phyloP scores from a whole-genome alignment of 2,797 vertebrate genomes.

The Lepus townsendii region DNA sequence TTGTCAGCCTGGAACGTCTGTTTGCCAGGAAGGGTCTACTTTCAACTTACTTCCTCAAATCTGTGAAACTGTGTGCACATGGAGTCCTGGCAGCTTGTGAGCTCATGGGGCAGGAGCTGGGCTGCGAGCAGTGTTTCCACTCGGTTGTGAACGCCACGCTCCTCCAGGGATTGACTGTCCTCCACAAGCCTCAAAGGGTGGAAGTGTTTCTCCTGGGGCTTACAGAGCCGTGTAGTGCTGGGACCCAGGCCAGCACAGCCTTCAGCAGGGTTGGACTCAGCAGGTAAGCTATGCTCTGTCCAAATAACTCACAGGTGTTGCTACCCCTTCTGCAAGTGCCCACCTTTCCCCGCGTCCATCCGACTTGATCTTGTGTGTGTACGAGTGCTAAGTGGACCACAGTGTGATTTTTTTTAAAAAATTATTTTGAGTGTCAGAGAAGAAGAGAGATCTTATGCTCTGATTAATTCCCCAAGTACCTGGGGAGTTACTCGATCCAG shows the following conservation, averaged over 20 bases:
- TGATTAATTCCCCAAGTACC: no score
- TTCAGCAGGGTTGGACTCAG: background rate
- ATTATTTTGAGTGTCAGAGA: no score
- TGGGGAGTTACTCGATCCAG: no score
- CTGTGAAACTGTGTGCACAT: background rate
- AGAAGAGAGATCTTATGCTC: no score
- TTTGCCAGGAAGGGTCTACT: background rate
- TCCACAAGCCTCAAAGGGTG: background rate
- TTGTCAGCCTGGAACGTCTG: background rate
- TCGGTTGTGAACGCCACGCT: background rate
- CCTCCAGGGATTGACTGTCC: background rate
- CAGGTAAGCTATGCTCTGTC: background rate
- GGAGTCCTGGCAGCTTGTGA: no score
- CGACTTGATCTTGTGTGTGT: background rate
- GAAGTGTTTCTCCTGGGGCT: background rate
- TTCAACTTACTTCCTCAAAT: background rate
- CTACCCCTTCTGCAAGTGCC: background rate
- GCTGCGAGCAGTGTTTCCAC: background rate
- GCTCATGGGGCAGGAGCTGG: background rate
- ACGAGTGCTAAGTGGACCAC: background rate
- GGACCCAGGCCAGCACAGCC: background rate
- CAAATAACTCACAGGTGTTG: background rate
- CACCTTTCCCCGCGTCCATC: rapidly evolving
- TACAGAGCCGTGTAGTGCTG: background rate
- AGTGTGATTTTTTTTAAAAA: no score